Conservation (phyloP, 2,113 vertebrate genomes). For the Microtus montanus region DNA sequence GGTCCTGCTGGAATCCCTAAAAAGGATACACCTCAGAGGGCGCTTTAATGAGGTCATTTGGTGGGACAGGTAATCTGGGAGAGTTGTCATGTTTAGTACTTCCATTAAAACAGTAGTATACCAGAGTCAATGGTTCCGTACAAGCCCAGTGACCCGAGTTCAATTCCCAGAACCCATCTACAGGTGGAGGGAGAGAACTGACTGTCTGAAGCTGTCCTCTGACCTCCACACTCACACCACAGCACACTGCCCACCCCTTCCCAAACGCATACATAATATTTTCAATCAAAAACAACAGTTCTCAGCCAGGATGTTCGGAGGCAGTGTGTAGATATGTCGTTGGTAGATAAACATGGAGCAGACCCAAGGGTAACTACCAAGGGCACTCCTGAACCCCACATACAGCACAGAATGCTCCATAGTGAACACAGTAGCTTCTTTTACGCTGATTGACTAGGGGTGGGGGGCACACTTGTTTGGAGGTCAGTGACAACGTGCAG, state of each 20-base stretch:
- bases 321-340: not conserved
- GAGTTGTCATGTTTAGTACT: constrained; percentile 19
- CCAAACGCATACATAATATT: not conserved
- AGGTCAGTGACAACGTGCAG: not conserved
- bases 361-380: not conserved
- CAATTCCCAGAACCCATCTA: not conserved
- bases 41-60: not conserved
- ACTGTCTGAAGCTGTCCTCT: not conserved
- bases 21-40: constrained; percentile 4
- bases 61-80: not conserved
- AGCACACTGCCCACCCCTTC: not conserved
- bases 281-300: not conserved
- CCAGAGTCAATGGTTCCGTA: not conserved
- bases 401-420: not conserved
- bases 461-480: not conserved
- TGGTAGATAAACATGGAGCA: not conserved
- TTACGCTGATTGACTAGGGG: not conserved
- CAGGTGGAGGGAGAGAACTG: not conserved
- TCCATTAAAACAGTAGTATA: not conserved
- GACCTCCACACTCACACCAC: not conserved
- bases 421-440: not conserved
- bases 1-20: constrained; percentile 20
- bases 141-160: not conserved
- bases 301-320: not conserved
- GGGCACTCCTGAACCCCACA: not conserved